Base-by-base conservation (phyloP, 2,888 invertebrate genomes). In the Gastracanthus pulcherrimus region DNA sequence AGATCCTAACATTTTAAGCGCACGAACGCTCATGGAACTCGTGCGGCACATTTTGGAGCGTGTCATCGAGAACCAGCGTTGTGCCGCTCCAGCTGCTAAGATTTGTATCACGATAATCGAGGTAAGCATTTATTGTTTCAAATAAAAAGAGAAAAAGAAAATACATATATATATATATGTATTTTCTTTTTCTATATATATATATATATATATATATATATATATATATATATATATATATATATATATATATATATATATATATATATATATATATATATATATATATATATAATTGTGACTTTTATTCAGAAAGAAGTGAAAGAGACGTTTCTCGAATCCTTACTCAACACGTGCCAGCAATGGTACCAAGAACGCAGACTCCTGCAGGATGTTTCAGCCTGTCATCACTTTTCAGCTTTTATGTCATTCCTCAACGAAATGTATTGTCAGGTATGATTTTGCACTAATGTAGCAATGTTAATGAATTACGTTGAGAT, bases 351-450 rank as follows among this genome's bases (percentile, higher is more conserved):
- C 92, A 97, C 96, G 55, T 97, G 97, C 91, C 96, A 97, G 91
- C 97, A 97, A 92, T 96, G 96, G 96, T 97, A 96, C 92, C 97
- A 97, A 91, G 97, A 97, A 92, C 92, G 96, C 48, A 95, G 95
- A 91, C 93, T 94, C 87, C 92, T 92, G 36, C 89, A 92, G 81
- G 88, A 90, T 29, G 83, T 86, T 16, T 81, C 87, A 11, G 72
- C 84, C 16, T 88, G 86, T 81, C 89, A 88, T 82, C 88, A 88
- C 78, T 90, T 90, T 81, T 89, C 89, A 89, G 96, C 97, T 85
- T 97, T 97, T 93, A 97, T 97, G 94, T 96, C 96, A 91, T 97
- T 97, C 93, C 93, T 97, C 84, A 96, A 97, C 87, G 97, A 97
- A 94, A 96, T 97, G 95, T 97, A 97, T 92, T 96, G 96, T 90